Evolutionary conservation across 2,113 vertebrate species (phyloP).

Genomic region (Myotis davidii): DNA sequence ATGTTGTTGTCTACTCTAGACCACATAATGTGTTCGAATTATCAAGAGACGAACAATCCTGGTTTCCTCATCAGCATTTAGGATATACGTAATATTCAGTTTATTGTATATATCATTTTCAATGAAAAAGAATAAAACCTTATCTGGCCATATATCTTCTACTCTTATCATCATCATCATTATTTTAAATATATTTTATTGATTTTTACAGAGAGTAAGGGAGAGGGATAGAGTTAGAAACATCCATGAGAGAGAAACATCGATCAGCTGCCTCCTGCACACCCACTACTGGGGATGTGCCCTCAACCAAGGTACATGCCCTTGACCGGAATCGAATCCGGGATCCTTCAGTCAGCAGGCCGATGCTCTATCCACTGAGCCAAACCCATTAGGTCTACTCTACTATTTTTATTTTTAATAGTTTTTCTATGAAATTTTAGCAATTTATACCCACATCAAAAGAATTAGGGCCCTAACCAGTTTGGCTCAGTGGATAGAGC

Average conservation of each 20-base stretch:
- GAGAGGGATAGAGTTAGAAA: no score
- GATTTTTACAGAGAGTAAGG: no score
- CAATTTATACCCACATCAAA: slow-evolving; percentile 15
- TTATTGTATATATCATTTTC: slow-evolving; percentile 6
- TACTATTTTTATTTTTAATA: background rate
- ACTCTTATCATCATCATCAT: background rate
- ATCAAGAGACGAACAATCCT: background rate
- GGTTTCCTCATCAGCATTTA: background rate
- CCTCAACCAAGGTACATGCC: no score
- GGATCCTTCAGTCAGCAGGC: no score
- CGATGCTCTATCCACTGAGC: no score
- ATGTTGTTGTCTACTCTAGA: background rate
- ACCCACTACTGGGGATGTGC: no score
- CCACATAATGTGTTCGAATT: slow-evolving; percentile 11
- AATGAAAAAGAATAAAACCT: slow-evolving; percentile 19
- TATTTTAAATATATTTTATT: no score
- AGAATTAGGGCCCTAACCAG: background rate
- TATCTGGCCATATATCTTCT: background rate
- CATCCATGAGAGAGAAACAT: no score
- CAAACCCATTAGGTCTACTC: no score
- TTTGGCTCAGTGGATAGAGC: no score
- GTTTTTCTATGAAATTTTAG: slow-evolving; percentile 8
- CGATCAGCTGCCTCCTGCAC: no score
- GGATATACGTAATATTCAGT: background rate
- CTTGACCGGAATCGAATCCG: no score